Evolutionary conservation across 2,113 vertebrate genomes (phyloP), one percentile per base, ranked within the genome.

Genomic region (Platycercus adscitus): DNA sequence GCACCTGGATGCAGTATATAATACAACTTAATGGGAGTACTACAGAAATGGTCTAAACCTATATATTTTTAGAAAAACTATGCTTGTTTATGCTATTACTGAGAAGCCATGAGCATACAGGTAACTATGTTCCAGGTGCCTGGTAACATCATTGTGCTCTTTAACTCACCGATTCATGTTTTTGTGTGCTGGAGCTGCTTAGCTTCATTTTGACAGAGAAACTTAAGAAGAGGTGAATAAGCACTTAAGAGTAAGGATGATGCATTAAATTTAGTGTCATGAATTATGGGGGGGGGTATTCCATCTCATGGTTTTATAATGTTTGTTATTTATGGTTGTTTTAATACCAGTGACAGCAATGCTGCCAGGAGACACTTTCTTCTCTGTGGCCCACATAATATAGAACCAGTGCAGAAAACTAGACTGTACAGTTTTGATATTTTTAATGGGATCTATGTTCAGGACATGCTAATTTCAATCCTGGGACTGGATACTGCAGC

Each of bases 61-160:
- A 10, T 0, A 2, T 9, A 6, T 63, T 80, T 79, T 43, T 55
- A 29, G 5, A 46, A 33, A 43, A 72, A 19, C 4, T 37, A 1
- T 29, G 3, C 19, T 65, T 73, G 23, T 9, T 37, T 13, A 9
- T 28, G 7, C 8, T 29, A 17, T 37, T 61, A 20, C 5, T 44
- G 29, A 53, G 20, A 61, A 66, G 28, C 33, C 14, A 13, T n/a
- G 33, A 58, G 56, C 56, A 58, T 58, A 58, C 8, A n/a, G 11
- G 53, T 81, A 33, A 18, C 39, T 53, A 9, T 4, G 2, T 68
- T 75, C 8, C 9, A 33, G 24, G 17, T 3, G 56, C 10, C 16
- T 66, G 26, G 18, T 47, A 60, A 31, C 6, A 31, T n/a, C 0
- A 1, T 3, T 25, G 11, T 3, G 25, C 13, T 72, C 35, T 5